Percentiles rank a stretch among this genome's conserved stretches.
Conservation (phyloP, 2,113 vertebrate species). For the Pelobates fuscus region DNA sequence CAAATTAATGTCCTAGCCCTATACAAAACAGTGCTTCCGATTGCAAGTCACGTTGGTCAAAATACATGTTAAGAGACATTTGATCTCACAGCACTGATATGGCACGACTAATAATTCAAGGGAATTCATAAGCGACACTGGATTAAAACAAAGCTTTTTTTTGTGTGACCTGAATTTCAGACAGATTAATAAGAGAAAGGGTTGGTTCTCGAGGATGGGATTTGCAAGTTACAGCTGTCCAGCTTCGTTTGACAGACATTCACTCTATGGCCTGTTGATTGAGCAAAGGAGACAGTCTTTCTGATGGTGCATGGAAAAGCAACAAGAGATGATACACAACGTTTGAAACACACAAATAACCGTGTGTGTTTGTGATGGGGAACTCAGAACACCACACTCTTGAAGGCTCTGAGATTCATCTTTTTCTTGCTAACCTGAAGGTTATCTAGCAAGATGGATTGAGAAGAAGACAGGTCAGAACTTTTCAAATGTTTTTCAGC, state of each 20-base stretch:
- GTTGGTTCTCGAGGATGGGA: conserved; percentile 67
- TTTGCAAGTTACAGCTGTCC: conserved; percentile 85
- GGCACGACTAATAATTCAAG: conserved; percentile 63
- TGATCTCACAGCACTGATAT: conserved; percentile 58
- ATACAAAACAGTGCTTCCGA: conserved; percentile 62
- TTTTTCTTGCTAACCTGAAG: conserved; percentile 11
- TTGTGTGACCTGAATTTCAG: conserved; percentile 71
- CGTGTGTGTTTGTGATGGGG: conserved; percentile 17
- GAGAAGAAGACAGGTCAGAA: conserved; percentile 4
- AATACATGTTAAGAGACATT: conserved; percentile 61
- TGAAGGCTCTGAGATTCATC: conserved; percentile 45
- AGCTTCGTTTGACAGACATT: conserved; percentile 69
- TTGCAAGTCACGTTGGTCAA: conserved; percentile 57
- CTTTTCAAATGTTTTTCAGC: conserved; percentile 41
- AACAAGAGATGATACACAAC: conserved; percentile 13
- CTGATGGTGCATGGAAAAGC: conserved; percentile 35
- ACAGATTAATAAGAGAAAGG: conserved; percentile 76
- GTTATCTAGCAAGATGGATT: conserved; percentile 37
- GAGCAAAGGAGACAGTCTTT: conserved; percentile 59
- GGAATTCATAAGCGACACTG: conserved; percentile 59
- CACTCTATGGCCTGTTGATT: conserved; percentile 56
- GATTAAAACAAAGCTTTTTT: conserved; percentile 67
- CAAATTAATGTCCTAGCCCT: conserved; percentile 58
- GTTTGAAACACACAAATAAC: conserved; percentile 22
- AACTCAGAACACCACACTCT: background rate